Evolutionary conservation across 2,113 vertebrate genomes (phyloP).

Genomic region (Castor canadensis): DNA sequence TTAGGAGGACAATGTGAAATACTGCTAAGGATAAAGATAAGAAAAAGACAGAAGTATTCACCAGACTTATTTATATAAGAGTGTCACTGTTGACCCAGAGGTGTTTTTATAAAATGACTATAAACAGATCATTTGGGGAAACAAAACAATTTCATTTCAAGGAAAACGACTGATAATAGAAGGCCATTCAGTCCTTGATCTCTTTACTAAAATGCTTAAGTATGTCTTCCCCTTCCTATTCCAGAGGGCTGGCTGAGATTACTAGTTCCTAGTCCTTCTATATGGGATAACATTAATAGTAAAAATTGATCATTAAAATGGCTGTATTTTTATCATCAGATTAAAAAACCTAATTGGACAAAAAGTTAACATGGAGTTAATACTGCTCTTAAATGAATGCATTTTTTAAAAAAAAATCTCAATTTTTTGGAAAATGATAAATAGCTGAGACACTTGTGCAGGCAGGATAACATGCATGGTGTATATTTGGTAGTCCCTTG

Average conservation of each 20-base stretch:
- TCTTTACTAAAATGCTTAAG: constrained; percentile 31
- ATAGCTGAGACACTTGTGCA: not conserved
- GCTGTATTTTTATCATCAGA: not conserved
- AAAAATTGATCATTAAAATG: constrained; percentile 18
- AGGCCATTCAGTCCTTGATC: not conserved
- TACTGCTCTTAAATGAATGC: not conserved
- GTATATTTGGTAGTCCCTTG: not conserved
- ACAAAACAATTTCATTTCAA: constrained; percentile 34
- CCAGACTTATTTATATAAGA: not conserved
- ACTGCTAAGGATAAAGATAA: not conserved
- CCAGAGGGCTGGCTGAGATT: not conserved
- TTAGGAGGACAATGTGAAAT: constrained; percentile 2
- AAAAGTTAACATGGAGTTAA: not conserved
- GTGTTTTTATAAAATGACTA: not conserved
- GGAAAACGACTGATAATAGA: not conserved
- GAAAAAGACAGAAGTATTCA: not conserved
- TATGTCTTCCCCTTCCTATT: not conserved
- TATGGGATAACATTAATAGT: not conserved
- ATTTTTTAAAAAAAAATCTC: not conserved
- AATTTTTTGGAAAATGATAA: not conserved
- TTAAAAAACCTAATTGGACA: not conserved
- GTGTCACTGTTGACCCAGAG: not conserved
- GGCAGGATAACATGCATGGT: not conserved
- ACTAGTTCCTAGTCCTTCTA: constrained; percentile 28
- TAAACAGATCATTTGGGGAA: not conserved